Conservation (phyloP, 2,113 vertebrate genomes). For the Chaetops frenatus region DNA sequence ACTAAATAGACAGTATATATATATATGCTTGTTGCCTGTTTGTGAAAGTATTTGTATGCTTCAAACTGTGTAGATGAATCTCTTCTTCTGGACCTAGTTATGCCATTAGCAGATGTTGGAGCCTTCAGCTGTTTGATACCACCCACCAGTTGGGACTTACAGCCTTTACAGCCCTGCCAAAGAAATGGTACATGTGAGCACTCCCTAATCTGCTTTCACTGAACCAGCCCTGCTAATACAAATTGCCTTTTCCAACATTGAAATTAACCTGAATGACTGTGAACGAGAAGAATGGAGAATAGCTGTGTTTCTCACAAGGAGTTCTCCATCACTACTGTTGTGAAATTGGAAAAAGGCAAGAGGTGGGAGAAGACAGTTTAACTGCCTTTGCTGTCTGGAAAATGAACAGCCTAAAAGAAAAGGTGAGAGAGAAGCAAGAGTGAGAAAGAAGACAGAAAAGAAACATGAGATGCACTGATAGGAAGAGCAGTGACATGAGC, state of each 20-base stretch:
- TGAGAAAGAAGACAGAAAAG: not conserved
- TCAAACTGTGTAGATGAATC: not conserved
- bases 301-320: not conserved
- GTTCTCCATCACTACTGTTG: not conserved
- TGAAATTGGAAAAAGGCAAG: not conserved
- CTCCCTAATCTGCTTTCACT: not conserved
- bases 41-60: not conserved
- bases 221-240: not conserved
- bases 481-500: not conserved
- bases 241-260: not conserved
- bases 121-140: not conserved
- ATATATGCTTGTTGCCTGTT: not conserved
- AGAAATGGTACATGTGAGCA: not conserved
- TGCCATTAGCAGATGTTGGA: not conserved
- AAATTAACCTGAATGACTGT: not conserved
- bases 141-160: not conserved
- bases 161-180: not conserved
- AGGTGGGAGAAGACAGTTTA: not conserved
- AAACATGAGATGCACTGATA: not conserved
- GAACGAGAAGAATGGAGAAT: not conserved
- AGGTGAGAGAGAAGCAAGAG: not conserved
- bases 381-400: constrained; percentile 2
- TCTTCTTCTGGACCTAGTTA: not conserved
- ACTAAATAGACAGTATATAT: not conserved
- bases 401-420: not conserved